Evolutionary conservation across 2,113 vertebrate species (phyloP).

Genomic region (Emydura subglobosa): DNA sequence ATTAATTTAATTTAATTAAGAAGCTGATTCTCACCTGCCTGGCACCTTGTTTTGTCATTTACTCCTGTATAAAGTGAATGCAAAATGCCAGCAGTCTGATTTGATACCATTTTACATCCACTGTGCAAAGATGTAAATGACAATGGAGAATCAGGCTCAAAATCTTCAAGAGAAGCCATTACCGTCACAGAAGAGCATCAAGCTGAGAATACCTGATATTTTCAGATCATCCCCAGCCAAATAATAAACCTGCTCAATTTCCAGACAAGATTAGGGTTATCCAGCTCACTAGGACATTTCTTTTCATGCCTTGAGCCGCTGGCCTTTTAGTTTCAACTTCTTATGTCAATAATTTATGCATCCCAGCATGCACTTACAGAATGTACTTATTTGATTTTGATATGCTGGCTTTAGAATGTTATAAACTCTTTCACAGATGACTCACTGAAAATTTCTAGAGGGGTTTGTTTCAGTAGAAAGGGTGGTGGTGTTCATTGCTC

Average conservation of each 20-base stretch:
- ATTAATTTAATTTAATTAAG: slow-evolving; percentile 20
- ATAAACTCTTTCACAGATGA: background rate
- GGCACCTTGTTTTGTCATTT: background rate
- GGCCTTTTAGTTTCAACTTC: background rate
- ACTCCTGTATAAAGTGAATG: background rate
- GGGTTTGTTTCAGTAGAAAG: background rate
- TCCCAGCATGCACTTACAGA: background rate
- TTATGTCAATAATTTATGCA: background rate
- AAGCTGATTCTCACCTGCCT: background rate
- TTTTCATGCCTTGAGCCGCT: background rate
- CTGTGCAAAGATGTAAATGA: background rate
- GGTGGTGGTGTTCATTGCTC: background rate
- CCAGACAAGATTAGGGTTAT: background rate
- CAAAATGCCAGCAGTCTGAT: background rate
- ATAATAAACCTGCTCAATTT: background rate
- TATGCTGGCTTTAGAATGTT: background rate
- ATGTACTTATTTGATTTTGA: background rate
- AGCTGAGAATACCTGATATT: background rate
- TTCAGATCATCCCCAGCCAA: background rate
- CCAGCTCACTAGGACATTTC: background rate
- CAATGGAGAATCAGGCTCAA: background rate
- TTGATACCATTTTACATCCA: background rate
- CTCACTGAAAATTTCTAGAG: background rate
- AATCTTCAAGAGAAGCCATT: background rate
- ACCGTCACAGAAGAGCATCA: fast-evolving